Evolutionary conservation across 2,888 invertebrate genomes (phyloP), one percentile per base, ranked within the genome.

Genomic region (Argyresthia albistria): DNA sequence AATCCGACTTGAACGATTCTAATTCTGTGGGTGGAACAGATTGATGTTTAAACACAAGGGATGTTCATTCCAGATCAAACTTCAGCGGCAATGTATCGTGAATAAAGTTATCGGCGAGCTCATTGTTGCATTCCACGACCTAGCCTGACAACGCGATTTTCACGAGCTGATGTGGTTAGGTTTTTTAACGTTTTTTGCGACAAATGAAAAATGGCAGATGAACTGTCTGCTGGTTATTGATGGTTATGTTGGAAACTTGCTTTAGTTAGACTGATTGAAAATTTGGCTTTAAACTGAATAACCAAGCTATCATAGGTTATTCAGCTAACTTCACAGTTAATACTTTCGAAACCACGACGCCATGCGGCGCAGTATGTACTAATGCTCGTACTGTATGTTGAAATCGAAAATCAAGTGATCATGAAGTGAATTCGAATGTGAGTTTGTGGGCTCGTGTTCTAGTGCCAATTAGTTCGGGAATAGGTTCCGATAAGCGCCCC

Each of bases 211-310:
- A 84, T 80, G 75, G 79, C 71, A 71, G 78, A 70, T 76, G 77
- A 72, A 65, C 80, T 78, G 82, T 82, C 83, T 79, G 70, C 76
- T 69, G 70, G 75, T 83, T 83, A 82, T 84, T 82, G 81, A 84
- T 84, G 83, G 66, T n/a, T n/a, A n/a, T n/a, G n/a, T n/a, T n/a
- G n/a, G n/a, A n/a, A n/a, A n/a, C n/a, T n/a, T n/a, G n/a, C n/a
- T n/a, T n/a, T n/a, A n/a, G n/a, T n/a, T n/a, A n/a, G n/a, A 65
- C 63, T 69, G 67, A 67, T 65, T 70, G 62, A 68, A 73, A 70
- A 74, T 78, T 79, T 77, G 74, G 72, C 79, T 78, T 80, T 74
- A 73, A 73, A 72, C 66, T 60, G 73, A 76, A 78, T 83, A 76
- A 78, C 69, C 64, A 10, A 39, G n/a, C 9, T 39, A 9, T 8